Evolutionary conservation across 2,797 vertebrate genomes (phyloP).

Genomic region (Selene dorsalis): DNA sequence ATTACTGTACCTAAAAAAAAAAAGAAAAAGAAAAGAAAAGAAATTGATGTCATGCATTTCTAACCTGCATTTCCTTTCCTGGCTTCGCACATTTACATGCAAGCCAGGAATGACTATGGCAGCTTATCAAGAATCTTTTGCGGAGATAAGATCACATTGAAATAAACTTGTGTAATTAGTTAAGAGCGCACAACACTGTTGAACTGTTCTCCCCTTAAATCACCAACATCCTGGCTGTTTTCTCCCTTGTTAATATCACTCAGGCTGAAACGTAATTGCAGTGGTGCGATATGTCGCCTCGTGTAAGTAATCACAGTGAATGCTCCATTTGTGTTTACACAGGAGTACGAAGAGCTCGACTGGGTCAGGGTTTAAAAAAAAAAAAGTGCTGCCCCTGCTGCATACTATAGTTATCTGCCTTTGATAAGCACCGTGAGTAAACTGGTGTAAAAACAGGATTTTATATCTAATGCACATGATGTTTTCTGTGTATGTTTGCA

Average conservation of each 20-base stretch:
- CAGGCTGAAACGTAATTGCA: conserved; percentile 61
- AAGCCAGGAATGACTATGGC: neutral
- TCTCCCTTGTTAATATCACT: conserved; percentile 50
- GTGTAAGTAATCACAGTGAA: conserved; percentile 64
- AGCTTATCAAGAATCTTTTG: neutral
- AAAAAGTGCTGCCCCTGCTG: neutral
- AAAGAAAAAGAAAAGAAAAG: neutral
- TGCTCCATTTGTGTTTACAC: conserved; percentile 57
- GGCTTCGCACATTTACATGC: neutral
- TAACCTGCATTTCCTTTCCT: neutral
- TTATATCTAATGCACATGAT: neutral
- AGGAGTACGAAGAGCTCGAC: conserved; percentile 30
- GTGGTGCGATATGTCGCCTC: conserved; percentile 50
- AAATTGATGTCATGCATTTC: neutral
- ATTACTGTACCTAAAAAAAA: neutral
- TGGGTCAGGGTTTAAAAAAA: conserved; percentile 27
- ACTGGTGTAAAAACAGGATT: neutral
- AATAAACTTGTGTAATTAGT: conserved; percentile 10
- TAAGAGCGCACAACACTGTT: neutral
- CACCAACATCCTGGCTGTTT: conserved; percentile 42
- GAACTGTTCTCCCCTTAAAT: conserved; percentile 19
- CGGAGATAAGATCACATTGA: conserved; percentile 15
- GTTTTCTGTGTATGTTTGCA: neutral
- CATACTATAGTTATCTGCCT: conserved; percentile 22
- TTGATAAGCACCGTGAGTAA: conserved; percentile 23